Evolutionary conservation across 2,113 vertebrate species (phyloP), one percentile per base, ranked within the genome.

Genomic region (Nannobrachium achirus): DNA sequence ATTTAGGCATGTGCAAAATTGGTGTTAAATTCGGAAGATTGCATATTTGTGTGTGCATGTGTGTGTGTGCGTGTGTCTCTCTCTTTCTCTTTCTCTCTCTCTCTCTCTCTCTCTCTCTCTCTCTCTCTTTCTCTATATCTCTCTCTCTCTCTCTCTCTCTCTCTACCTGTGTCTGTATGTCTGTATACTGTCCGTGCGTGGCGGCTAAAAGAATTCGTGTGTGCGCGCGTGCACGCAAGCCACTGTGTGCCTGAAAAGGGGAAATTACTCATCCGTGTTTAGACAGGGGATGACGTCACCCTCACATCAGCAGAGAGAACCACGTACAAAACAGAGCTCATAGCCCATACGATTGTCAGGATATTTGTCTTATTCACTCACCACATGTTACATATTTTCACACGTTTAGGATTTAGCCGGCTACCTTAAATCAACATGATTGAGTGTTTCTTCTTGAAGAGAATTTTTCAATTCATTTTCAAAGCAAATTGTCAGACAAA

Each of bases 281-380:
- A 63, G 53, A 68, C 66, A 41, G 65, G 42, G 51, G 52, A 81
- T 86, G 73, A 88, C 82, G 82, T 88, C 86, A 87, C 68, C 57
- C 70, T 63, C 16, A 55, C 71, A 33, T 33, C 25, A 33, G 25
- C 0, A 45, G 57, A 56, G 56, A 50, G 61, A 73, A 42, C 63
- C 69, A 33, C 55, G 40, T n/a, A 49, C 56, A 19, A 3, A 44
- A 57, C 39, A 10, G 61, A 44, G 63, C 2, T 75, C n/a, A 82
- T 58, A 11, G 71, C 74, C 80, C 66, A 58, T 38, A 70, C 25
- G 20, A 2, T 18, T 65, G 51, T 64, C 62, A 63, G 38, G 15
- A 55, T 50, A 74, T 33, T 33, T 33, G 25, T 33, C 1, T 33
- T 33, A 33, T 33, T 33, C 6, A 33, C 3, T 33, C 25, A 33